Evolutionary conservation across 1,140 invertebrate species (phyloP), one percentile per base, ranked within the genome.

Genomic region (Dreissena polymorpha): DNA sequence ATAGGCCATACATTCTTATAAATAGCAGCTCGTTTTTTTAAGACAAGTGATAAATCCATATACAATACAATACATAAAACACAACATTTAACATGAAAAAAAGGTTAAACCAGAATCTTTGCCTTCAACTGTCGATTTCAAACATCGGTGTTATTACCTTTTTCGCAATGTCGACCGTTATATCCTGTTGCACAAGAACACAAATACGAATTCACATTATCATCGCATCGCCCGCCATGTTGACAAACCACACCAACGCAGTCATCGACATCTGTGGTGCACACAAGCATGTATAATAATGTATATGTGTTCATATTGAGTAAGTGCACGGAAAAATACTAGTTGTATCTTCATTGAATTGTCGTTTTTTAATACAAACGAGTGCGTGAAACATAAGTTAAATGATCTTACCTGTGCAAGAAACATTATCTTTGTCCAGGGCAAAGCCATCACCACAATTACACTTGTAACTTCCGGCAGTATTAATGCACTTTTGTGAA

Each of bases 241-340:
- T 63, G 60, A 29, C 72, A 75, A 14, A 63, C 25, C 18, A 63
- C 72, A 29, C 55, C 55, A 39, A 63, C 29, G 25, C 72, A 75
- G 27, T 75, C 60, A 57, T 75, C 72, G 29, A 64, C 27, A 64
- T 63, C 72, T 75, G 21, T 12, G 21, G 57, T 60, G 10, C 21
- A 60, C 57, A 60, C 2, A 60, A 12, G 16, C 21, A 60, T 18
- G 16, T 60, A n/a, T n/a, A 60, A 12, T 5, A n/a, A 60, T 23
- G 21, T 60, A 18, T n/a, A 18, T n/a, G 2, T 60, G 2, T 60
- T 12, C 10, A n/a, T 23, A 60, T 18, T 60, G 2, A n/a, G 16
- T 23, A 5, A 6, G 6, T 60, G 57, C 57, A n/a, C 3, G 2
- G 57, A 60, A 60, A 60, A 6, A 60, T 18, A 60, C 2, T 60